phyloP scores from a whole-genome alignment of 1,140 invertebrate genomes.

The Tetramorium parvispinum region DNA sequence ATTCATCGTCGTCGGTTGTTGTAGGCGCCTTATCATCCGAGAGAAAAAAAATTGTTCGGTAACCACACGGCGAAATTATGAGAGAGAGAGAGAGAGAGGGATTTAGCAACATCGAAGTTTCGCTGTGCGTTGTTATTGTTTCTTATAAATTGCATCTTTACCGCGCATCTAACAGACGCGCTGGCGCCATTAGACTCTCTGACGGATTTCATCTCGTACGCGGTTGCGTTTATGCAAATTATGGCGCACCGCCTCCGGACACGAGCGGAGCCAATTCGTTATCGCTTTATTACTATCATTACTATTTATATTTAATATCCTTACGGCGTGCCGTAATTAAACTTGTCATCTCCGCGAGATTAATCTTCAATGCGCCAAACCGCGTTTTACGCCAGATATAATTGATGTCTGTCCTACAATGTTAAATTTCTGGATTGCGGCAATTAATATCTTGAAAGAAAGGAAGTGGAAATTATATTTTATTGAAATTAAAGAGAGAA shows the following conservation, averaged over 20 bases:
- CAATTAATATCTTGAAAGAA: not conserved
- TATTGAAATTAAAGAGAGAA: not conserved
- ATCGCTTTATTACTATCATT: slow-evolving; percentile 42
- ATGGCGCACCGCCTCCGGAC: not conserved
- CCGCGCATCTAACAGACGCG: not conserved
- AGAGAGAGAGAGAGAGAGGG: not conserved
- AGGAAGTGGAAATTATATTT: not conserved
- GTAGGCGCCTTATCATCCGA: not conserved
- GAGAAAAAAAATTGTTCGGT: not conserved
- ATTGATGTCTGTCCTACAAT: slow-evolving; percentile 5
- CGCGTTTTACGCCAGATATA: not conserved
- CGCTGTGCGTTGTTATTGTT: slow-evolving; percentile 6
- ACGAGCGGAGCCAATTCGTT: slow-evolving; percentile 17
- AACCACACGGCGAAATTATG: not conserved
- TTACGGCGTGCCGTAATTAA: slow-evolving; percentile 9
- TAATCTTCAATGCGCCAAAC: not conserved
- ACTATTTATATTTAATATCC: slow-evolving; percentile 43
- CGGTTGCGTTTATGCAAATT: slow-evolving; percentile 40
- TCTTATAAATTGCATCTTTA: slow-evolving; percentile 40
- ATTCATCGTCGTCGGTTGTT: slow-evolving; percentile 37
- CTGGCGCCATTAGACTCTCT: not conserved
- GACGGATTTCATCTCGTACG: slow-evolving; percentile 35
- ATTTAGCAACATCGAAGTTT: not conserved
- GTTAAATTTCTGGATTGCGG: not conserved
- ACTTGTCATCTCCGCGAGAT: slow-evolving; percentile 17